Evolutionary conservation across 2,797 vertebrate species (phyloP), one percentile per base, ranked within the genome.

Genomic region (Pogoniulus pusillus): DNA sequence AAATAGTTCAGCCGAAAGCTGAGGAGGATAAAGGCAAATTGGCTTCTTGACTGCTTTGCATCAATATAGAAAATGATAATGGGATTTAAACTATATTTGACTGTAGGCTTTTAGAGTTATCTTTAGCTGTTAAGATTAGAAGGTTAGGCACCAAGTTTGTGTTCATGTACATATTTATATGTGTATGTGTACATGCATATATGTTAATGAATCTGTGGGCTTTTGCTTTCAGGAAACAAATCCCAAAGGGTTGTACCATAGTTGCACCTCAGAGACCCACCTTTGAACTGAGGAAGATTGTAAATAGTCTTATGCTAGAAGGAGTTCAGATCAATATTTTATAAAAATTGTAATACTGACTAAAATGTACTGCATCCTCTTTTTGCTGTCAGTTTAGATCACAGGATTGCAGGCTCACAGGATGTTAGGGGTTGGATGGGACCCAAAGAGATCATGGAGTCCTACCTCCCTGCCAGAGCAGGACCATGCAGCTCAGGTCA

Each of bases 221-320:
- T 62, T 16, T 73, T 27, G 10, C 15, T 65, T 85, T 23, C 30
- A n/a, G 20, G 27, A 39, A 80, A 64, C 10, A 54, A 9, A 51
- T 53, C 24, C 7, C 18, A 34, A 58, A 62, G 1, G 0, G 18
- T 23, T 65, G 7, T 22, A 24, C 69, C 1, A 20, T 39, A n/a
- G 3, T 20, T 60, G 12, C 29, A 77, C 10, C 17, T 23, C 47
- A 24, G 47, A 91, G 55, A 58, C 10, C 45, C 5, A 74, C 7
- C 57, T 74, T 64, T 74, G 24, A 85, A 57, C 32, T 57, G 34
- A 65, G 15, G 10, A 54, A 12, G 78, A 32, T 14, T 34, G 7
- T 19, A 32, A 32, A 9, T 12, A 23, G 12, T 49, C 10, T 83
- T 75, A 66, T 26, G 53, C 6, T 57, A 43, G 49, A 39, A 53